phyloP scores from a whole-genome alignment of 2,888 invertebrate species.

The Leptinotarsa haldemani region DNA sequence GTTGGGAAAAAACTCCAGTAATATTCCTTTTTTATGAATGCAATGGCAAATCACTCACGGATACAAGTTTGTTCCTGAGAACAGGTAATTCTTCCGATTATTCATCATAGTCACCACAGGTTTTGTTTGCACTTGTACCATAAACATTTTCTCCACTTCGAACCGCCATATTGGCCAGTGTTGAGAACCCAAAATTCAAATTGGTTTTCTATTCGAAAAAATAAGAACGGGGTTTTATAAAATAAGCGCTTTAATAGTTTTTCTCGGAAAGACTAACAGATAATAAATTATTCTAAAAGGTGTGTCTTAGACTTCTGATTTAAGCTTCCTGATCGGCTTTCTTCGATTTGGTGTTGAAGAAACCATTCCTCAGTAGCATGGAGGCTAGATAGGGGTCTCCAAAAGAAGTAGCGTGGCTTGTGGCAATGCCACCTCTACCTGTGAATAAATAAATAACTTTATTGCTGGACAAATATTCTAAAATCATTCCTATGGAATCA shows the following conservation, averaged over 20 bases:
- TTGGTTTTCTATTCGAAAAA: background rate
- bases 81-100: no score
- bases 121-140: no score
- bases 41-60: no score
- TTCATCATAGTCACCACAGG: no score
- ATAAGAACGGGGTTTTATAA: background rate
- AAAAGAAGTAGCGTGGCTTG: constrained; percentile 79
- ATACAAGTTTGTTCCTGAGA: no score
- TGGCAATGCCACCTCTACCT: constrained; percentile 73
- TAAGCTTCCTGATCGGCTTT: constrained; percentile 20
- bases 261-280: constrained; percentile 10
- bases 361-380: constrained; percentile 59
- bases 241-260: constrained; percentile 17
- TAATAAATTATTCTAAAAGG: constrained; percentile 22
- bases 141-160: no score
- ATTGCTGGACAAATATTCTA: background rate
- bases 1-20: no score
- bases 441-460: background rate
- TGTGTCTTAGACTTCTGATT: background rate
- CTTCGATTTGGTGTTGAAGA: constrained; percentile 40
- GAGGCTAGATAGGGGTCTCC: constrained; percentile 70
- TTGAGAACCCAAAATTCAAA: background rate
- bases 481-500: background rate
- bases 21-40: no score
- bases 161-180: background rate